Evolutionary conservation across 2,113 vertebrate species (phyloP).

Genomic region (Gorsachius goisagi): DNA sequence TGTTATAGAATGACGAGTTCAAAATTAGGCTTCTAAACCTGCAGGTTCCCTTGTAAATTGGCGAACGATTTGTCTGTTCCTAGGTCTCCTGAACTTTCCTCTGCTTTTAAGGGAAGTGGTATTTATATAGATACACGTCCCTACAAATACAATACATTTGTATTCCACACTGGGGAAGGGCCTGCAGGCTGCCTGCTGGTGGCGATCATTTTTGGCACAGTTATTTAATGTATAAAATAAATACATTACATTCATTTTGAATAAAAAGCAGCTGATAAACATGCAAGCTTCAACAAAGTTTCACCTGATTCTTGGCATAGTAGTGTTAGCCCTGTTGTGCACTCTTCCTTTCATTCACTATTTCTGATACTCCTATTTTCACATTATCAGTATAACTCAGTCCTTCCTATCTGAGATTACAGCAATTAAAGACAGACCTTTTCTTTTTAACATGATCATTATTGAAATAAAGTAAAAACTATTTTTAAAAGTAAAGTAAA

Average conservation of each 20-base stretch:
- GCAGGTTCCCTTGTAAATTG: not conserved
- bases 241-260: not conserved
- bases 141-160: not conserved
- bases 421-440: not conserved
- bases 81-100: not conserved
- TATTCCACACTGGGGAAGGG: not conserved
- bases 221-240: not conserved
- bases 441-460: not conserved
- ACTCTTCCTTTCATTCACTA: not conserved
- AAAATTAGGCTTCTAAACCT: not conserved
- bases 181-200: not conserved
- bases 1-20: not conserved
- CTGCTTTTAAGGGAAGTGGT: not conserved
- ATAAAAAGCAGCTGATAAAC: not conserved
- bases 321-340: not conserved
- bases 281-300: not conserved
- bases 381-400: not conserved
- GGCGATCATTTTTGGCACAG: not conserved
- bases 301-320: not conserved
- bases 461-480: not conserved
- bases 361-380: not conserved
- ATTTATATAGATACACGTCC: not conserved
- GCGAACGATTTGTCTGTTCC: not conserved
- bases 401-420: not conserved
- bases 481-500: not conserved